Conservation (phyloP, 2,113 vertebrate species). For the Eubucco bourcierii region DNA sequence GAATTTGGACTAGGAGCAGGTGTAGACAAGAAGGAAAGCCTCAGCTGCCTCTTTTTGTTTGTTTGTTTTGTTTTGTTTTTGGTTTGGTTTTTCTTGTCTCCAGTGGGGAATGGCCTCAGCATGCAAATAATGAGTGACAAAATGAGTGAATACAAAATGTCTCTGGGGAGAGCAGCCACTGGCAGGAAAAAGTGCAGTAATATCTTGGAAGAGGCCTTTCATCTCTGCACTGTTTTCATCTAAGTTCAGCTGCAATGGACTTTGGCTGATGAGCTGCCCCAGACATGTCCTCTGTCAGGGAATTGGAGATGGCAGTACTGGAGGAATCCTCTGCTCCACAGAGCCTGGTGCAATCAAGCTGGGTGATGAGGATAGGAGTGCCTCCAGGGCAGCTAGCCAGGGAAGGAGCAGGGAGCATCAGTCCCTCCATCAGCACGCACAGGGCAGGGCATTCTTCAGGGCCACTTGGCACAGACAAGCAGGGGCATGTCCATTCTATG, state of each 20-base stretch:
- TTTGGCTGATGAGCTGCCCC: neutral
- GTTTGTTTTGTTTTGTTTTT: too few relatives aligned
- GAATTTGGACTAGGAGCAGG: neutral
- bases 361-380: neutral
- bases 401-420: neutral
- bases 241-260: neutral
- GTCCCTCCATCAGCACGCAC: rapidly evolving
- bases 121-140: neutral
- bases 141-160: neutral
- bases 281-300: neutral
- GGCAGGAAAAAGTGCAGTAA: neutral
- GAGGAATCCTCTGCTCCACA: neutral
- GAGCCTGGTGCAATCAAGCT: neutral
- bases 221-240: too few relatives aligned
- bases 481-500: rapidly evolving
- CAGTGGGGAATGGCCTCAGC: neutral
- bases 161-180: neutral
- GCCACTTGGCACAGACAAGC: neutral
- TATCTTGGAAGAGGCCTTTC: too few relatives aligned
- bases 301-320: neutral
- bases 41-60: neutral
- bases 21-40: neutral
- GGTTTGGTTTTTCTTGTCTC: too few relatives aligned
- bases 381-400: neutral
- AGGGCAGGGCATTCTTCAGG: neutral